Evolutionary conservation across 2,113 vertebrate genomes (phyloP), one percentile per base, ranked within the genome.

Genomic region (Psilopsiagon aymara): DNA sequence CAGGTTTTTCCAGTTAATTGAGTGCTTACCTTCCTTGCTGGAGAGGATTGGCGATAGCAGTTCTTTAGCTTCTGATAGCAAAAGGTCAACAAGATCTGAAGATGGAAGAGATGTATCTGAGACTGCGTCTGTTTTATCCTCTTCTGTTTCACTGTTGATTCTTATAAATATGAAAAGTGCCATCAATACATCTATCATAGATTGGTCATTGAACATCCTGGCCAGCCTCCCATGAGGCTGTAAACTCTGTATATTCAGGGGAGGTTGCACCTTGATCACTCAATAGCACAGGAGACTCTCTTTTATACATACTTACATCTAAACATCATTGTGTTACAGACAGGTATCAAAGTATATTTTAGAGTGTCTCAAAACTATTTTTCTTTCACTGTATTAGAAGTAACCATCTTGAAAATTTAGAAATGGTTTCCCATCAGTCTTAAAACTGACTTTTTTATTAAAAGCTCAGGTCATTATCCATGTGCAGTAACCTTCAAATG

Each of bases 31-130:
- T 0, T 97, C 96, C 78, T 90, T 86, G 77, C 29, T 91, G 75
- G 95, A 93, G 88, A 94, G 59, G 44, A 93, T 62, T 17, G 82
- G 94, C 0, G 97, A 94, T 92, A 98, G 60, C 41, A 98, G 89
- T 10, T 97, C 96, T 86, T 95, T 97, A 85, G 97, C 97, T 91
- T 98, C 97, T 88, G 95, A 92, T 7, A 94, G 91, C 94, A 98
- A 95, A 43, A 97, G 75, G 77, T 77, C 92, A 93, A 94, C 89
- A 74, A 97, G 91, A 87, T 97, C 97, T 94, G 97, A 94, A 94
- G 97, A 94, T 41, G 94, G 97, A 91, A 97, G 88, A 93, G 95
- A 90, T 51, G 94, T 86, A 39, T 97, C 97, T 75, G 94, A 92
- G 73, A 89, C 74, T 52, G 81, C 88, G 0, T 51, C 92, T 84